These are phyloP conservation scores for Eulemur rubriventer DNA, from an alignment of 2,797 vertebrate genomes.

Conservation along the genomic window DNA sequence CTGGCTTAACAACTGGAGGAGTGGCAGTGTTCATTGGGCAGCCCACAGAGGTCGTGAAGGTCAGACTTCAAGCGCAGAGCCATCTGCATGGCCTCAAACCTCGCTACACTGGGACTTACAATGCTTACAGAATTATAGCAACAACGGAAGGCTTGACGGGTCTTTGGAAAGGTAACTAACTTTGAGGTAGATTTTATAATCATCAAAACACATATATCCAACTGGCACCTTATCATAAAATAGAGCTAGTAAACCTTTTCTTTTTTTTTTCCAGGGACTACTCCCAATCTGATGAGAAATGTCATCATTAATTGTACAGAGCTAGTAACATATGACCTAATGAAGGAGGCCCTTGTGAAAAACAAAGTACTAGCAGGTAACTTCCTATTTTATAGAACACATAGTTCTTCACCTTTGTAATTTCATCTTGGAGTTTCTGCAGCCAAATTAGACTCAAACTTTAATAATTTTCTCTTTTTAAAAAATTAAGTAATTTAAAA, in stretches of 20 bases:
- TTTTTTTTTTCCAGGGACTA: conserved; percentile 85
- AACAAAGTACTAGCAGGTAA: conserved; percentile 90
- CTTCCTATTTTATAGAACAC: not conserved
- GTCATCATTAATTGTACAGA: conserved; percentile 93
- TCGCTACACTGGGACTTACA: conserved; percentile 91
- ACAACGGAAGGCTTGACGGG: conserved; percentile 89
- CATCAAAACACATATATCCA: not conserved
- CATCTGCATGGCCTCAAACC: conserved; percentile 88
- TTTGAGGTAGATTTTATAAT: not conserved
- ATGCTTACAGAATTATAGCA: conserved; percentile 92
- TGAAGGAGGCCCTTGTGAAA: conserved; percentile 91
- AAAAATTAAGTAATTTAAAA: not conserved
- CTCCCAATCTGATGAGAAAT: conserved; percentile 93
- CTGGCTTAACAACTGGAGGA: conserved; percentile 91
- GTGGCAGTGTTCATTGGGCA: conserved; percentile 92
- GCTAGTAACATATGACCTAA: conserved; percentile 92
- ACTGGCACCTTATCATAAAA: not conserved
- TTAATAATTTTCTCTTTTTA: not conserved
- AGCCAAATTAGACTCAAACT: not conserved
- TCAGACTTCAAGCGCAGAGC: conserved; percentile 92
- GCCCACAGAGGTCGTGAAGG: conserved; percentile 94
- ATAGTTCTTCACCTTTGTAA: not conserved
- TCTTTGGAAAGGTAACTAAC: conserved; percentile 92
- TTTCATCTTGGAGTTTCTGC: not conserved
- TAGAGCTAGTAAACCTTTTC: not conserved